Evolutionary conservation across 2,113 vertebrate genomes (phyloP), one percentile per base, ranked within the genome.

Genomic region (Pachypanchax playfairii): DNA sequence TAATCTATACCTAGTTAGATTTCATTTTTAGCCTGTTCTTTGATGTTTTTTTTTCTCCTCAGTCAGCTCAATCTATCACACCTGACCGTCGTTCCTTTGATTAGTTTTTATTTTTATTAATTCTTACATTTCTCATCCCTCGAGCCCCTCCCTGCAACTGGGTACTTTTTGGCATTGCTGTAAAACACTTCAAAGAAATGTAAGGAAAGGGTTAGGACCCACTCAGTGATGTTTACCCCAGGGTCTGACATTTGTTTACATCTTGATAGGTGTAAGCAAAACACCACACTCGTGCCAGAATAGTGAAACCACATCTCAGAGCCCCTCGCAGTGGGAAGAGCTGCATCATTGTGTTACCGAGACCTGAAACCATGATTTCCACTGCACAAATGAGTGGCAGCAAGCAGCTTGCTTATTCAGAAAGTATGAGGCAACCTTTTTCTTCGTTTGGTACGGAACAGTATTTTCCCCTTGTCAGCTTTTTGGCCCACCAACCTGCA

Each of bases 321-420:
- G 55, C 70, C 79, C 62, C 73, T n/a, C 58, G 31, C 21, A 41
- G 11, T 48, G 67, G 65, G 59, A 47, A 69, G 49, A 65, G 31
- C 53, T 56, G 48, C 59, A 54, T 74, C 60, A 73, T 29, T 22
- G 25, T 24, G 9, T 7, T 13, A 6, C 41, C 20, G 15, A 18
- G 43, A 63, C 20, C 2, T 44, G 1, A 66, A 33, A 55, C 21
- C 56, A 46, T 10, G 18, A 56, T 68, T 77, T 77, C 72, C 65
- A 58, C 47, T 77, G 2, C 4, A 53, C 10, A 25, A 10, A 33
- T 20, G 41, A 24, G 39, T 49, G 20, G 1, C n/a, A 38, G 29
- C 7, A 15, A 3, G 41, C n/a, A 3, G 15, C 46, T 56, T 47
- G 21, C 28, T 83, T 21, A 63, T 58, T 59, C 9, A 51, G 39